Base-by-base conservation (phyloP, 2,113 vertebrate species). In the Centropus bengalensis region DNA sequence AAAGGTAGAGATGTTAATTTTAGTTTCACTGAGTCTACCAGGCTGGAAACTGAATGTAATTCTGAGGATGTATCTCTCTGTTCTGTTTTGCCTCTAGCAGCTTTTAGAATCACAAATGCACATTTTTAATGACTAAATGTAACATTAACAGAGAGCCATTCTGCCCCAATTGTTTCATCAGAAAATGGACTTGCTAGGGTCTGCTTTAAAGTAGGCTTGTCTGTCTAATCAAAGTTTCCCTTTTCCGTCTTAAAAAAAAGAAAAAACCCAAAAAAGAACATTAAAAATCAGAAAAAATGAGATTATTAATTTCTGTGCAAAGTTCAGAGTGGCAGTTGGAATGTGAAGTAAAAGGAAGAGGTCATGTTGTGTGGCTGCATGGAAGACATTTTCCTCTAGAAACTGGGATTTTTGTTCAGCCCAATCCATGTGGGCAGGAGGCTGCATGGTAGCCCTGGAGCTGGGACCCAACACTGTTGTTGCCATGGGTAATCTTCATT, bases 121-220 rank as follows among this genome's bases (percentile, higher is more conserved):
- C 91, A 93, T 97, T 97, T 97, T 97, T 97, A 96, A 96, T 96
- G 96, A 96, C 91, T 90, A 96, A 96, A 95, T 93, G 89, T 88
- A 96, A 95, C 83, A 88, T 95, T 96, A 96, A 66, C 38, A 96
- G 92, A 75, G 82, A 90, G 70, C 89, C 94, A 94, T 97, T 97
- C 96, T 97, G 96, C 96, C 86, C 96, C 94, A 96, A 12, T 97
- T 96, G 87, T 97, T 97, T 94, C 93, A 93, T 59, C 0, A 0
- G n/a, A 82, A 85, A 92, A 93, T 77, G 89, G 84, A 90, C 93
- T 94, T 87, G 73, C 75, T 90, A 66, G 84, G 93, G 66, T 85
- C 51, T 70, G 80, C 85, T 96, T 93, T 90, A 83, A 96, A 93
- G 89, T 89, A 96, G 92, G 88, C 58, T 30, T 2, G 12, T 93